Evolutionary conservation across 2,888 invertebrate species (phyloP).

Genomic region (Branchipolynoe longqiensis): DNA sequence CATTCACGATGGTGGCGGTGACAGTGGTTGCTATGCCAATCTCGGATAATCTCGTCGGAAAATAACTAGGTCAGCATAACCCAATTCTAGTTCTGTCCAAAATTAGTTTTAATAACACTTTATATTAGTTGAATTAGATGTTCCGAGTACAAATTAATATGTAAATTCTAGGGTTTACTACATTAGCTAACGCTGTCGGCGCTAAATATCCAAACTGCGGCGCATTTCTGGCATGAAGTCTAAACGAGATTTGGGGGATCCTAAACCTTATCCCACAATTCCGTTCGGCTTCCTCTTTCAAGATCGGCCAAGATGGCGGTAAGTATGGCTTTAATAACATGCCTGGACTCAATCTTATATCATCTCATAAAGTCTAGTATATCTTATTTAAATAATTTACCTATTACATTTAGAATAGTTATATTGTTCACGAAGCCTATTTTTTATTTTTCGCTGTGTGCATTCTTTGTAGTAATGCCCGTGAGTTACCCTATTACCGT

Average conservation of each 20-base stretch:
- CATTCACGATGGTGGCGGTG: not conserved
- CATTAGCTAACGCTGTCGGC: no score
- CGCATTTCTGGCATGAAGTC: no score
- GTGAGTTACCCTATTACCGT: slow-evolving; percentile 31
- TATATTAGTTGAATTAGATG: not conserved
- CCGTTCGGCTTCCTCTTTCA: slow-evolving; percentile 72
- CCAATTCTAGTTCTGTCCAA: not conserved
- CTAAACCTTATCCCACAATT: slow-evolving; percentile 25
- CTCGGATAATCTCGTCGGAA: slow-evolving; percentile 7
- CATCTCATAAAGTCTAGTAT: not conserved
- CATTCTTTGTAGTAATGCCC: not conserved
- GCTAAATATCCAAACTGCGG: no score
- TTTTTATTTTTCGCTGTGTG: not conserved
- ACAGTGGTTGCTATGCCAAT: slow-evolving; percentile 36
- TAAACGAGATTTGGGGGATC: slow-evolving; percentile 1
- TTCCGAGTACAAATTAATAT: no score
- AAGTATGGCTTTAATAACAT: slow-evolving; percentile 62
- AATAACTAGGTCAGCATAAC: slow-evolving; percentile 36
- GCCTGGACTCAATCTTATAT: slow-evolving; percentile 10
- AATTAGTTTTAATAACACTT: not conserved
- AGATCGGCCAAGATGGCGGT: slow-evolving; percentile 74
- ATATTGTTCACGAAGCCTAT: not conserved
- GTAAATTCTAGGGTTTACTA: no score
- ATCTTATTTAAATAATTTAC: not conserved
- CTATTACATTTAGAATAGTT: not conserved